Evolutionary conservation across 2,888 invertebrate species (phyloP).

Genomic region (Parnassius smintheus): DNA sequence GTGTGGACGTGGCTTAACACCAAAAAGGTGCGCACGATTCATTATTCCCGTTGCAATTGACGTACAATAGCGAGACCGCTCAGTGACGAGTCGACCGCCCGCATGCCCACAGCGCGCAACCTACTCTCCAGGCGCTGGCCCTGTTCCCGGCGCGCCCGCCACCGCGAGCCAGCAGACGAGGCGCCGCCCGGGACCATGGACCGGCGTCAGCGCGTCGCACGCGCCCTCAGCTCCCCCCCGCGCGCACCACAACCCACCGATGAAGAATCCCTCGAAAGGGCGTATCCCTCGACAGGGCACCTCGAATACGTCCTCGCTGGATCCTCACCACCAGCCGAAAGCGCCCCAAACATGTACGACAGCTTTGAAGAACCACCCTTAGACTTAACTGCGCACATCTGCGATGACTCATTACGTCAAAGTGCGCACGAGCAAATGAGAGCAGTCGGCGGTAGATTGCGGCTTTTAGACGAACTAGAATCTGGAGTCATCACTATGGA

Average conservation of each 20-base stretch:
- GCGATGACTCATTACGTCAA: constrained; percentile 86
- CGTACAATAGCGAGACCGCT: constrained; percentile 60
- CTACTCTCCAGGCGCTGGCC: constrained; percentile 67
- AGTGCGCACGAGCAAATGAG: constrained; percentile 89
- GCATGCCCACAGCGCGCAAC: constrained; percentile 69
- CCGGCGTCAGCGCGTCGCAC: constrained; percentile 53
- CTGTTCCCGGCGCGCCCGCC: constrained; percentile 56
- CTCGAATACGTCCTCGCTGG: constrained; percentile 90
- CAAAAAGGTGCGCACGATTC: constrained; percentile 58
- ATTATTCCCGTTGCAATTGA: constrained; percentile 56
- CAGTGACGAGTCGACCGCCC: constrained; percentile 53
- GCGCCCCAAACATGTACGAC: constrained; percentile 90
- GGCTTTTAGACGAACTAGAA: constrained; percentile 88
- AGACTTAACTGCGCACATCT: constrained; percentile 86
- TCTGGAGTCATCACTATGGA: constrained; percentile 83
- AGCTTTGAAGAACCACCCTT: constrained; percentile 88
- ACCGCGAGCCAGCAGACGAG: constrained; percentile 54
- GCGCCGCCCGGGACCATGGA: constrained; percentile 51
- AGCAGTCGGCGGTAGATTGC: constrained; percentile 84
- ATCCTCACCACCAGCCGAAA: constrained; percentile 89
- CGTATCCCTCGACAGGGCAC: constrained; percentile 84
- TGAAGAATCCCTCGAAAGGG: constrained; percentile 82
- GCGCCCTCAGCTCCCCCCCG: constrained; percentile 50
- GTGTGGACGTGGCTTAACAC: constrained; percentile 34
- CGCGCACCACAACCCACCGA: constrained; percentile 51